These are phyloP conservation scores for Cacatua alba DNA, from an alignment of 2,113 vertebrate species.

Conservation along the genomic window DNA sequence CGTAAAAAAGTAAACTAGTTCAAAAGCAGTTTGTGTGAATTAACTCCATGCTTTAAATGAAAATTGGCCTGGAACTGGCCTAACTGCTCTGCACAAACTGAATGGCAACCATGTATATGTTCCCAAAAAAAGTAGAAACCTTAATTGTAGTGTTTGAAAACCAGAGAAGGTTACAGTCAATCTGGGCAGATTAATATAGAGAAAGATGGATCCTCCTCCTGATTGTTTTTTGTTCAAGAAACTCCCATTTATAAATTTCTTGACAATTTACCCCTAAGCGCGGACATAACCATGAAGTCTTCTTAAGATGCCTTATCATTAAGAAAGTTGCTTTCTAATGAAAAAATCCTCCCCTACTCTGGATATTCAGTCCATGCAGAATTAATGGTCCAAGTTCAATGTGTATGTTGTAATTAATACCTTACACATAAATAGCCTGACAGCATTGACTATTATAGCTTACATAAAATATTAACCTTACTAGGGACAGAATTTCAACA, in stretches of 20 bases:
- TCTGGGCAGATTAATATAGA: not conserved
- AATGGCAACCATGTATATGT: rapidly evolving
- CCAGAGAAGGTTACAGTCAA: not conserved
- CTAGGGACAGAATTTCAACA: not conserved
- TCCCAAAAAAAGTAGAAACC: not conserved
- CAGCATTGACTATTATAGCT: not conserved
- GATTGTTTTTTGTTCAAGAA: not conserved
- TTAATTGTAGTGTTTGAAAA: not conserved
- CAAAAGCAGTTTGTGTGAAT: not conserved
- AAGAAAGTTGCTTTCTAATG: not conserved
- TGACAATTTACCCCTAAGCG: not conserved
- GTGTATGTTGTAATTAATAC: not conserved
- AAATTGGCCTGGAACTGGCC: not conserved
- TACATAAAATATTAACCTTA: not conserved
- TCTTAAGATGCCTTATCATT: not conserved
- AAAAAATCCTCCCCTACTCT: not conserved
- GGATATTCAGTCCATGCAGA: not conserved
- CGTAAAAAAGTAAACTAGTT: not conserved
- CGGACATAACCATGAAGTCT: not conserved
- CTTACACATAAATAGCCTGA: not conserved
- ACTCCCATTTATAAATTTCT: not conserved
- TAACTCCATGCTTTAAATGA: not conserved
- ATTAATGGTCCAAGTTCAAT: not conserved
- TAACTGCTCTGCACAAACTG: not conserved
- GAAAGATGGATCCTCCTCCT: not conserved